Base-by-base conservation (phyloP, 1,140 invertebrate genomes). In the Lasaia peninsularis region DNA sequence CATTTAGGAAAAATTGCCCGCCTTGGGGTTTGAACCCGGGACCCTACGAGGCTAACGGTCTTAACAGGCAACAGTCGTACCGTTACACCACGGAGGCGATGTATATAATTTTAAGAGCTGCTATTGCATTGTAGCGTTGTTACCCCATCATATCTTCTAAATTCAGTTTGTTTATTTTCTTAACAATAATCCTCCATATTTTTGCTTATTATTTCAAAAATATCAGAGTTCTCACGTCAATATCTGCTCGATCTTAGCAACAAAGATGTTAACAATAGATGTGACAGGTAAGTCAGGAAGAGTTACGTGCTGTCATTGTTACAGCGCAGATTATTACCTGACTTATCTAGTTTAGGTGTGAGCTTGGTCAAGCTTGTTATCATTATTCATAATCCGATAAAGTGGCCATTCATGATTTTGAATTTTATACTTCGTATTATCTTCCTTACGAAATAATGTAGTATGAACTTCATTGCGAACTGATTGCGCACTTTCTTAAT, bases 211-310 rank as follows among this genome's bases (percentile, higher is more conserved):
- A 21, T 54, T 54, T 24, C 40, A 0, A n/a, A n/a, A 35, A 44
- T 12, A 44, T 32, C 11, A 32, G 55, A 68, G 62, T 70, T 78
- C 78, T 82, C 81, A 85, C 81, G 81, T 82, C 74, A 72, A 52
- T 70, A 73, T 77, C 61, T 63, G 67, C 66, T 85, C 81, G 52
- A 80, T 85, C 81, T 79, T 78, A 20, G 53, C 56, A 66, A 73
- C 68, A 79, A 76, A 67, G 56, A 64, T 50, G n/a, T 60, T 16
- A 35, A 44, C 35, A 55, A 52, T 7, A 10, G 50, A 52, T 32
- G 11, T 24, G 16, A 44, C 35, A 65, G 67, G 65, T 69, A 65
- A 65, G 60, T 60, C 37, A 21, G 44, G n/a, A 57, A 53, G 49
- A 44, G 50, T 37, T 58, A 62, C 62, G 60, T 60, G 62, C 48